Conservation (phyloP, 2,888 invertebrate genomes). For the Nineta flava region DNA sequence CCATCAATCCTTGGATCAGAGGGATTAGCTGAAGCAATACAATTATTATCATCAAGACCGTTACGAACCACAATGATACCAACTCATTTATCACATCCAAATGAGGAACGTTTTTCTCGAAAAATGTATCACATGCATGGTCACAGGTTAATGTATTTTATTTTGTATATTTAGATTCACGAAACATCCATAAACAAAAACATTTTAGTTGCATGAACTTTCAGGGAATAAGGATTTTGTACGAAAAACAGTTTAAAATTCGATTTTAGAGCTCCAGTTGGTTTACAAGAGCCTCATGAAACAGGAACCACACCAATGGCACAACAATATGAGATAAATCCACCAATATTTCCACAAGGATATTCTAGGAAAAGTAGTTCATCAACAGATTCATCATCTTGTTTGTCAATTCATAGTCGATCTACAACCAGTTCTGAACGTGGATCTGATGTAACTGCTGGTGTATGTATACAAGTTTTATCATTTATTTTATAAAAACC, state of each 20-base stretch:
- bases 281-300: slow-evolving; percentile 26
- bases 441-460: slow-evolving; percentile 32
- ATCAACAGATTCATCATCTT: slow-evolving; percentile 40
- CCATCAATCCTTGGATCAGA: slow-evolving; percentile 39
- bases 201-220: slow-evolving; percentile 18
- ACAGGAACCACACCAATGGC: slow-evolving; percentile 23
- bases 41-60: slow-evolving; percentile 43
- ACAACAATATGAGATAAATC: slow-evolving; percentile 28
- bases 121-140: slow-evolving; percentile 23
- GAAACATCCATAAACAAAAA: slow-evolving; percentile 9
- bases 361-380: slow-evolving; percentile 39
- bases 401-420: slow-evolving; percentile 38
- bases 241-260: background rate
- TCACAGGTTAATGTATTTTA: slow-evolving; percentile 21
- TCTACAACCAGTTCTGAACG: slow-evolving; percentile 32
- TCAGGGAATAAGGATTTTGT: slow-evolving; percentile 4
- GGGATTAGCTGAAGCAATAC: slow-evolving; percentile 48
- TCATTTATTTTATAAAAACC: background rate
- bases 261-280: slow-evolving; percentile 26
- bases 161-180: too few relatives aligned
- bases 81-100: slow-evolving; percentile 1
- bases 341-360: slow-evolving; percentile 27
- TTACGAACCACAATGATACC: slow-evolving; percentile 16
- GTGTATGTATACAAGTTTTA: slow-evolving; percentile 13
- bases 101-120: slow-evolving; percentile 25